These are phyloP conservation scores for Magallana nippona DNA, from an alignment of 2,888 invertebrate species.

Conservation along the genomic window DNA sequence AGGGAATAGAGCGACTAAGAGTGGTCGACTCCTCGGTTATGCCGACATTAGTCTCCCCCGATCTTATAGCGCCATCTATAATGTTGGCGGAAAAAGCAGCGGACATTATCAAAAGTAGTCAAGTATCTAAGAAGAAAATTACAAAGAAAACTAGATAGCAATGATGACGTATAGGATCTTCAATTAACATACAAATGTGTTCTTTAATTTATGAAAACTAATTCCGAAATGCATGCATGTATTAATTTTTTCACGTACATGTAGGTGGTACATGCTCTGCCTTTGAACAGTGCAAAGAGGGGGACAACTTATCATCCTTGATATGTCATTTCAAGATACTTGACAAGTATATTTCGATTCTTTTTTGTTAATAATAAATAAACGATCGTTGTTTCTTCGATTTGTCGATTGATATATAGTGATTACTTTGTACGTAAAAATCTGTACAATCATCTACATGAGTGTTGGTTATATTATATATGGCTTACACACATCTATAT, in stretches of 20 bases:
- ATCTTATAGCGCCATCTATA: slow-evolving; percentile 58
- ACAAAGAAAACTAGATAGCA: slow-evolving; percentile 34
- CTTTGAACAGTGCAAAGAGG: too few relatives aligned
- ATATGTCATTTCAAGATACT: too few relatives aligned
- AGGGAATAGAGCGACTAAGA: slow-evolving; percentile 58
- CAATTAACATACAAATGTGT: not conserved
- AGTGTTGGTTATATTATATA: too few relatives aligned
- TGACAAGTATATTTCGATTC: not conserved
- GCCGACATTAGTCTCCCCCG: slow-evolving; percentile 63
- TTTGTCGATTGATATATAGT: too few relatives aligned
- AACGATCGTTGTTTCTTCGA: too few relatives aligned
- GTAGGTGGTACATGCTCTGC: too few relatives aligned
- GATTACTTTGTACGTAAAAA: too few relatives aligned
- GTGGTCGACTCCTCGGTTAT: slow-evolving; percentile 65
- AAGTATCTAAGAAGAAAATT: slow-evolving; percentile 37
- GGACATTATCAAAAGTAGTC: slow-evolving; percentile 52
- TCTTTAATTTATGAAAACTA: too few relatives aligned
- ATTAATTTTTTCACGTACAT: too few relatives aligned
- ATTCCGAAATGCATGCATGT: too few relatives aligned
- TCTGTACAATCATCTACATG: too few relatives aligned
- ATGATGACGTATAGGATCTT: not conserved
- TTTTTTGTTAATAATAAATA: not conserved
- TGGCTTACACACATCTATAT: too few relatives aligned
- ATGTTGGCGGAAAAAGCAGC: slow-evolving; percentile 67
- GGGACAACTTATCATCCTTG: not conserved